Percentiles rank a stretch among this genome's conserved stretches.
These are phyloP conservation scores for Microchirus variegatus DNA, from an alignment of 2,797 vertebrate species.

Conservation along the genomic window DNA sequence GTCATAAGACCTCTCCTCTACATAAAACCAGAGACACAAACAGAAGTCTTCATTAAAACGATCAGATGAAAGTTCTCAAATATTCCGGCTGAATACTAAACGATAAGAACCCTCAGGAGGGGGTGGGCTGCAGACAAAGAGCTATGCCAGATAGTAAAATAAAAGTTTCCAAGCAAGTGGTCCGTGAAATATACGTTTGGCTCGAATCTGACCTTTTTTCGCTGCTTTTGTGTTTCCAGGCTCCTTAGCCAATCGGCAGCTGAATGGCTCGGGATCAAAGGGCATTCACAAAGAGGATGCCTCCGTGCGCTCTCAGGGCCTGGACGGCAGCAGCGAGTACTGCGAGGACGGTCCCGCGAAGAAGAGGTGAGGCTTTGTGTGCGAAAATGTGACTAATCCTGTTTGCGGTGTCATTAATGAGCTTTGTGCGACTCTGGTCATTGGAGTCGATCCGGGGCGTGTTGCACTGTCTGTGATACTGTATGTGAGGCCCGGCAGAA, in stretches of 20 bases:
- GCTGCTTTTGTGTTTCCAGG: constrained; percentile 73
- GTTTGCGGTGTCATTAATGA: constrained; percentile 22
- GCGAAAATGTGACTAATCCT: constrained; percentile 1
- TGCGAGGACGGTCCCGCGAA: constrained; percentile 93
- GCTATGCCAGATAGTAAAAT: not conserved
- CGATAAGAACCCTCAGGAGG: not conserved
- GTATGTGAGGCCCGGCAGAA: not conserved
- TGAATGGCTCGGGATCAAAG: constrained; percentile 89
- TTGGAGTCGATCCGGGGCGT: not conserved
- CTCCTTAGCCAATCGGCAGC: constrained; percentile 90
- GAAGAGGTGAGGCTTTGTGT: constrained; percentile 87
- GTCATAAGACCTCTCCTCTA: no score
- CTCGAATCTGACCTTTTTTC: constrained; percentile 13
- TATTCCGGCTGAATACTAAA: not conserved
- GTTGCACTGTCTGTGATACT: not conserved
- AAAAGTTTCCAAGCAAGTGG: not conserved
- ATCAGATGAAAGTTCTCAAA: no score
- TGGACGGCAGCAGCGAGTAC: constrained; percentile 90
- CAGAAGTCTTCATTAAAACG: no score
- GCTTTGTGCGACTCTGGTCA: constrained; percentile 6
- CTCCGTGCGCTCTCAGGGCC: constrained; percentile 88
- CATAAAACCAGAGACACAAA: no score
- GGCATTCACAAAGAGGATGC: constrained; percentile 90
- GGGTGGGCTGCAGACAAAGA: not conserved
- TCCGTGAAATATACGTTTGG: not conserved